Conservation (phyloP, 2,113 vertebrate genomes). For the Ictalurus punctatus region DNA sequence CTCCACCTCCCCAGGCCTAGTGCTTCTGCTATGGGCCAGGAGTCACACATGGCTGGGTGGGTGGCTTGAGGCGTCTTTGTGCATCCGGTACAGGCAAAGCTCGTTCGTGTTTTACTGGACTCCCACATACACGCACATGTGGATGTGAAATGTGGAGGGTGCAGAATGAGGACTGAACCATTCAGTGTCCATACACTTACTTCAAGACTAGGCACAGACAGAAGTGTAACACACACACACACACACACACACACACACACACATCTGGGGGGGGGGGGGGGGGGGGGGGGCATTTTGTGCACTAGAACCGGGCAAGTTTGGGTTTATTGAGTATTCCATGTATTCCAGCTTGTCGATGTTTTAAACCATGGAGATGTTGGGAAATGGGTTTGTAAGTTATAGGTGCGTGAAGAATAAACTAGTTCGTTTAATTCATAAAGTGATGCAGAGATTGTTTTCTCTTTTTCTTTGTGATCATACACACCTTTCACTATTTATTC, state of each 20-base stretch:
- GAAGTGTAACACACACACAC: background rate
- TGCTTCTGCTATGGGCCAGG: constrained; percentile 60
- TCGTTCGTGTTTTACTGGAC: constrained; percentile 53
- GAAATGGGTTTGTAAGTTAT: background rate
- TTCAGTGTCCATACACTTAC: background rate
- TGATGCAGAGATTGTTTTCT: background rate
- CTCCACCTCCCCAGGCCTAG: constrained; percentile 56
- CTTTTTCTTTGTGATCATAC: background rate
- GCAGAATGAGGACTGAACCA: background rate
- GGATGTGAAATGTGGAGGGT: constrained; percentile 14
- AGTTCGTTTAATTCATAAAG: background rate
- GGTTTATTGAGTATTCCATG: background rate
- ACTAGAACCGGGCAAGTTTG: background rate
- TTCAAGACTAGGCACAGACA: background rate
- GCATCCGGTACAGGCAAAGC: constrained; percentile 50
- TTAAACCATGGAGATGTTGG: background rate
- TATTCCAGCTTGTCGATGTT: no score
- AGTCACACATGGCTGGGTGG: constrained; percentile 61
- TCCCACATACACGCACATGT: constrained; percentile 16
- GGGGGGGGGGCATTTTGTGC: background rate
- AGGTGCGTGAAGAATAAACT: background rate
- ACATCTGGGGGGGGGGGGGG: no score
- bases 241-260: no score
- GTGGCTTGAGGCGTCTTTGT: constrained; percentile 54
- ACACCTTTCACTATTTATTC: background rate